Evolutionary conservation across 1,140 invertebrate species (phyloP), one percentile per base, ranked within the genome.

Genomic region (Aphelenchoides besseyi): DNA sequence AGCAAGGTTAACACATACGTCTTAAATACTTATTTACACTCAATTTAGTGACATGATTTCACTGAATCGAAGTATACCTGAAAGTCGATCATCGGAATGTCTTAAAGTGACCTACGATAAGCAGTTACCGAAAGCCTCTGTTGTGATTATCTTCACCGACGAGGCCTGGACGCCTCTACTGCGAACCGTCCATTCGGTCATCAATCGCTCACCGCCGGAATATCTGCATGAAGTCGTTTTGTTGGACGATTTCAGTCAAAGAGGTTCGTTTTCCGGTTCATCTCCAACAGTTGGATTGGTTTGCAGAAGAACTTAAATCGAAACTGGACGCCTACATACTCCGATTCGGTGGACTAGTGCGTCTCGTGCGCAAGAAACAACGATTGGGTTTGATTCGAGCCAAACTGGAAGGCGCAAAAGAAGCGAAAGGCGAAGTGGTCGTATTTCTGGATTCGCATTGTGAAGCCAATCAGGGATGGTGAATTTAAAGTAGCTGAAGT

Each of bases 361-460:
- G 89, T 77, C 85, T 96, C n/a, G 79, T 94, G 16, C 86, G 92
- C 37, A 86, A 93, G 23, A 88, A 89, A 29, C 86, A 90, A 78
- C 88, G 93, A 63, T 87, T 90, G 78, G 94, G 94, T 23, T 86
- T 96, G 28, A 95, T 95, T 82, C 85, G 94, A 68, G 94, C 95
- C 1, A 88, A 70, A 69, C 29, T 87, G 2, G 69, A 85, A 68
- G 95, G 95, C 8, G 94, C 94, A 1, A 92, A 94, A 83, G 90
- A 90, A 2, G 93, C 95, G 5, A 91, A 90, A 0, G 93, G 92
- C 12, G 89, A 90, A 9, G 91, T 97, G 8, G 88, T 98, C 2
- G 94, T 95, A 53, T 98, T 98, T 88, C 87, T 98, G 23, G 95
- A 98, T 85, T 95, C 93, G 28, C 95, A 98, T 82, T 93, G 93